A percentile compares a stretch with the other conserved stretches of the same genome.
These are phyloP conservation scores for Apteryx mantelli DNA, from an alignment of 2,113 vertebrate genomes.

Conservation along the genomic window DNA sequence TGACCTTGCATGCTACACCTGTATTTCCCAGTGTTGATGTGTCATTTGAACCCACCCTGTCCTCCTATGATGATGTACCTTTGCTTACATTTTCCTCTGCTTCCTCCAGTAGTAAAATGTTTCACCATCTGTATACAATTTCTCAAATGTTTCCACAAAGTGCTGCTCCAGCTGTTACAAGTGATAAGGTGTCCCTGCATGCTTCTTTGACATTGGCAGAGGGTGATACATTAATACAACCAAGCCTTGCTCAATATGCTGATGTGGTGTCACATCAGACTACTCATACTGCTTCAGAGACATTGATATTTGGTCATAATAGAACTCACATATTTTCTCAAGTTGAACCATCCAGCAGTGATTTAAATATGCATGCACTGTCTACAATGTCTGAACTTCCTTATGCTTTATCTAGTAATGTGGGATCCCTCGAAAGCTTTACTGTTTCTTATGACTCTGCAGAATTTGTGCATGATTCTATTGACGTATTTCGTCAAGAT, in stretches of 20 bases:
- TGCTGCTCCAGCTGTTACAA: constrained; percentile 75
- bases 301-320: constrained; percentile 77
- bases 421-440: constrained; percentile 78
- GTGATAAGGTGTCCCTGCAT: constrained; percentile 82
- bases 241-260: constrained; percentile 79
- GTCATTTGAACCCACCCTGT: constrained; percentile 83
- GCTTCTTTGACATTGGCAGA: constrained; percentile 81
- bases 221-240: constrained; percentile 77
- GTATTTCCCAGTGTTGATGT: constrained; percentile 83
- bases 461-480: constrained; percentile 72
- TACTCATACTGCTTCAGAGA: constrained; percentile 80
- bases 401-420: constrained; percentile 75
- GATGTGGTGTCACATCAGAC: constrained; percentile 77
- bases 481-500: constrained; percentile 70
- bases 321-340: constrained; percentile 76
- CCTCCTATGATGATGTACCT: constrained; percentile 83
- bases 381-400: constrained; percentile 77
- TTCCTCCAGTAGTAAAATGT: constrained; percentile 82
- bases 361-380: constrained; percentile 82
- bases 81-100: constrained; percentile 86
- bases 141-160: constrained; percentile 80
- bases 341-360: constrained; percentile 78
- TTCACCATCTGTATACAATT: constrained; percentile 75
- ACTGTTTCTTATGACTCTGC: constrained; percentile 73
- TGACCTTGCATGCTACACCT: constrained; percentile 91